Percentiles rank a stretch among this genome's conserved stretches.
Conservation (phyloP, 2,797 vertebrate species). For the Paedocypris micromegethes region DNA sequence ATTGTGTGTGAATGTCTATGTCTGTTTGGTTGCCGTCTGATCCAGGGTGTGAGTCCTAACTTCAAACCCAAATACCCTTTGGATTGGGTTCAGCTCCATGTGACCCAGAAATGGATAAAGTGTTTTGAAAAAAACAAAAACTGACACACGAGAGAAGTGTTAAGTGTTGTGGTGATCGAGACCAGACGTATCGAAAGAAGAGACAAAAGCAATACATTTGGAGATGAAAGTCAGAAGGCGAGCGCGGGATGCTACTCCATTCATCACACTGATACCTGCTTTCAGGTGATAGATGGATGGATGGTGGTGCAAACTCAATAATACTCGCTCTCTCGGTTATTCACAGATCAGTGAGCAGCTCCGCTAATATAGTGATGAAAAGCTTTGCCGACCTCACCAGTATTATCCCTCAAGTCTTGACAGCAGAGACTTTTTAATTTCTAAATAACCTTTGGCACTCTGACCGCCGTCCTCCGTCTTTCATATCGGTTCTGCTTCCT, state of each 20-base stretch:
- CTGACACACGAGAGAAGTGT: too few relatives aligned
- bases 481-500: conserved; percentile 1
- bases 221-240: conserved; percentile 41
- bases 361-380: conserved; percentile 76
- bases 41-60: too few relatives aligned
- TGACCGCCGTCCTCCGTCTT: conserved; percentile 40
- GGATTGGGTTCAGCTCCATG: too few relatives aligned
- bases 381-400: conserved; percentile 72
- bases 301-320: conserved; percentile 79
- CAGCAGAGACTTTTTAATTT: conserved; percentile 69
- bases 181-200: neutral
- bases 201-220: conserved; percentile 31
- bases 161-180: too few relatives aligned
- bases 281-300: conserved; percentile 76
- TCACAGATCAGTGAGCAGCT: conserved; percentile 81
- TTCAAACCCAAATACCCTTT: too few relatives aligned
- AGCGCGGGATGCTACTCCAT: conserved; percentile 60
- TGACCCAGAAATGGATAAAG: too few relatives aligned
- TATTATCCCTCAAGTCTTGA: conserved; percentile 72
- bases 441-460: conserved; percentile 62
- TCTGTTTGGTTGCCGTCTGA: too few relatives aligned
- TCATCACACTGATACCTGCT: conserved; percentile 75
- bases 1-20: too few relatives aligned
- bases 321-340: conserved; percentile 71
- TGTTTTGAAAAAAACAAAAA: too few relatives aligned